phyloP scores from a whole-genome alignment of 1,140 invertebrate genomes.

The Drosophila tani region DNA sequence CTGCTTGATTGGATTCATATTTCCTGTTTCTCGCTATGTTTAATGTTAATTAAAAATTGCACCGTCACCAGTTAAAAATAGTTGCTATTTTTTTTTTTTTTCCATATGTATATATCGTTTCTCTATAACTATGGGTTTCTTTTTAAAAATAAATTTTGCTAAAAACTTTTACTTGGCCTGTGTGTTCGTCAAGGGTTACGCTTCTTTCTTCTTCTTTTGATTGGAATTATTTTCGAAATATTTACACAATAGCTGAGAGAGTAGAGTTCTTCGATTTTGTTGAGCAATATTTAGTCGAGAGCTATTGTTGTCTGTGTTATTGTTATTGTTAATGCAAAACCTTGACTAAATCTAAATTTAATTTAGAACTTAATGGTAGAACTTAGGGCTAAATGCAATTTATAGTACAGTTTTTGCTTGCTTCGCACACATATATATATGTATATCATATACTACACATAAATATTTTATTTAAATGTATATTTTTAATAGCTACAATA shows the following conservation, averaged over 20 bases:
- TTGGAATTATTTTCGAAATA: constrained; percentile 68
- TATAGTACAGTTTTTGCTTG: constrained; percentile 73
- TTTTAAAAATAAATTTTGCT: constrained; percentile 78
- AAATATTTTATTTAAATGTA: constrained; percentile 78
- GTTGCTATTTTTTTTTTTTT: constrained; percentile 52
- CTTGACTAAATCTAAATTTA: constrained; percentile 66
- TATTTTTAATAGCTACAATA: constrained; percentile 75
- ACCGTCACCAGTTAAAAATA: constrained; percentile 76
- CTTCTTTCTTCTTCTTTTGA: constrained; percentile 56
- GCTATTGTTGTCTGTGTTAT: constrained; percentile 52
- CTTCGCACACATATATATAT: constrained; percentile 52
- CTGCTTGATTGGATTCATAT: constrained; percentile 48
- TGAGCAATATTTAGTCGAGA: constrained; percentile 65
- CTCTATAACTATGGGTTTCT: constrained; percentile 50
- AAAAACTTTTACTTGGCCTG: constrained; percentile 82
- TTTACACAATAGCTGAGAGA: constrained; percentile 76
- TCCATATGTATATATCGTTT: constrained; percentile 58
- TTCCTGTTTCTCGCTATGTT: constrained; percentile 44
- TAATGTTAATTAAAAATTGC: constrained; percentile 78
- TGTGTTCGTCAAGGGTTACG: constrained; percentile 36
- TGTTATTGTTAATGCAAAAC: constrained; percentile 44
- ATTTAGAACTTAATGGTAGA: constrained; percentile 70
- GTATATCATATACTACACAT: constrained; percentile 48
- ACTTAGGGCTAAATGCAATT: constrained; percentile 73
- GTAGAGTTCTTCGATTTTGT: constrained; percentile 53